Percentiles rank a stretch among this genome's conserved stretches.
Evolutionary conservation across 2,113 vertebrate genomes (phyloP).

Genomic region (Hippotragus niger): DNA sequence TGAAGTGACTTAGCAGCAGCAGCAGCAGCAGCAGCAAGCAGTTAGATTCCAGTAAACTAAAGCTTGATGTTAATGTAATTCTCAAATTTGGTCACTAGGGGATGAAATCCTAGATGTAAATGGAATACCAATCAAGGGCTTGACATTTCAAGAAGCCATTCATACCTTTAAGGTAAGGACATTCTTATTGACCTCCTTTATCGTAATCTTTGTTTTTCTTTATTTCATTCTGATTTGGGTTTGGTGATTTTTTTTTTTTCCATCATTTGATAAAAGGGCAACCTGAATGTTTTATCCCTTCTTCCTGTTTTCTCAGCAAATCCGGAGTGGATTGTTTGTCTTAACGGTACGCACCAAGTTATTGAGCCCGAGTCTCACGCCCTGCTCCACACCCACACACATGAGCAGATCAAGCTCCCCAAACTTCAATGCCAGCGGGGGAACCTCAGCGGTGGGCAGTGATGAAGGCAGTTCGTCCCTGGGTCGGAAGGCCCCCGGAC

Average conservation of each 20-base stretch:
- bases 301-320: conserved; percentile 84
- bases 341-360: conserved; percentile 93
- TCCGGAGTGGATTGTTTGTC: conserved; percentile 95
- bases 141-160: conserved; percentile 97
- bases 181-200: background rate
- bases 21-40: background rate
- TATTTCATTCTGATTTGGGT: background rate
- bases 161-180: conserved; percentile 94
- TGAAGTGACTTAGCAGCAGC: no score
- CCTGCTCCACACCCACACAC: conserved; percentile 90
- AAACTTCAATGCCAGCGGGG: conserved; percentile 84
- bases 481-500: conserved; percentile 87
- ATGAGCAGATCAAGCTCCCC: conserved; percentile 93
- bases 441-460: conserved; percentile 23
- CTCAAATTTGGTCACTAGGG: conserved; percentile 81
- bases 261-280: background rate
- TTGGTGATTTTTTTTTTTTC: background rate
- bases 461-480: conserved; percentile 82
- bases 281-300: background rate
- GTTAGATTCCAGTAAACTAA: background rate
- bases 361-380: conserved; percentile 94
- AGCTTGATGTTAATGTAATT: conserved; percentile 30
- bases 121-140: conserved; percentile 94
- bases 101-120: conserved; percentile 98
- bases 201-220: background rate